Conservation (phyloP, 2,113 vertebrate genomes). For the Cygnus atratus region DNA sequence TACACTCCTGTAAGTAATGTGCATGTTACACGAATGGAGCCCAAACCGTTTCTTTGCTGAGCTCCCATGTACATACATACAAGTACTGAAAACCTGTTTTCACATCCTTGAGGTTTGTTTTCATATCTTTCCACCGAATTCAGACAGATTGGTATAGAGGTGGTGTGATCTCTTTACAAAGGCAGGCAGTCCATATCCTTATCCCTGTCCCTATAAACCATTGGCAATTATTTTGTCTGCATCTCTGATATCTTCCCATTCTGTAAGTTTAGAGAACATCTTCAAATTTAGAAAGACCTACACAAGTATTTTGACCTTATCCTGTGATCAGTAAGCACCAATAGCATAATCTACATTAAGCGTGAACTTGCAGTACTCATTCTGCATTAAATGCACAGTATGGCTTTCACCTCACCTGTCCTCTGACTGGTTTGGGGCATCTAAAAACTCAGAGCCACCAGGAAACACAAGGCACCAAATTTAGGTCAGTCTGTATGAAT, state of each 20-base stretch:
- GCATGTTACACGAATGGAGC: rapidly evolving
- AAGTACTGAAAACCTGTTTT: not conserved
- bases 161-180: not conserved
- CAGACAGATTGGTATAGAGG: not conserved
- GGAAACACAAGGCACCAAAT: not conserved
- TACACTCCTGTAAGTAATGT: rapidly evolving
- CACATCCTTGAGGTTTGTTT: not conserved
- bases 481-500: not conserved
- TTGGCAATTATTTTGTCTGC: not conserved
- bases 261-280: not conserved
- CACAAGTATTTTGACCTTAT: not conserved
- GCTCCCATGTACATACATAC: rapidly evolving
- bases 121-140: not conserved
- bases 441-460: not conserved
- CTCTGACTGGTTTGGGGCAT: not conserved
- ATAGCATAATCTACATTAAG: not conserved
- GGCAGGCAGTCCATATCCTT: not conserved
- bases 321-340: not conserved
- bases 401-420: not conserved
- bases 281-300: not conserved
- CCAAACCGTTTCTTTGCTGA: not conserved
- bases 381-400: not conserved
- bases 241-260: not conserved
- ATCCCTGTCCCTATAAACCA: not conserved
- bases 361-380: not conserved